Conservation (phyloP, 2,113 vertebrate genomes). For the Picathartes gymnocephalus region DNA sequence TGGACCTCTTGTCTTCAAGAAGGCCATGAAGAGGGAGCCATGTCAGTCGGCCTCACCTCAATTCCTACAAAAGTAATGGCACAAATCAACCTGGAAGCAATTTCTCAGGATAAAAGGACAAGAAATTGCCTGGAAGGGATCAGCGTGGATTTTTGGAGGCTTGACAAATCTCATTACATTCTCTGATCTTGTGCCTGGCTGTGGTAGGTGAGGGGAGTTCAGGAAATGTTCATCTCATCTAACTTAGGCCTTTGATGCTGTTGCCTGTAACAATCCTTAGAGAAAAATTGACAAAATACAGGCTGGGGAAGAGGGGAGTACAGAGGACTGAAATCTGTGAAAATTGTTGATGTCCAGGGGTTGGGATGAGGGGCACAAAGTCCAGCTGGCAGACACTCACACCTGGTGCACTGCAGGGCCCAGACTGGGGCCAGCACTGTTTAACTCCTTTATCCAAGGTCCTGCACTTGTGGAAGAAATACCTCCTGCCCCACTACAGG, state of each 20-base stretch:
- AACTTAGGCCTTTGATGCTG: neutral
- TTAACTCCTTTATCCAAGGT: neutral
- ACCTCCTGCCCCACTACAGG: neutral
- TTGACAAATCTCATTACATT: neutral
- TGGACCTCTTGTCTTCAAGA: neutral
- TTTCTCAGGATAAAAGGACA: neutral
- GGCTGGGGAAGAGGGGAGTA: neutral
- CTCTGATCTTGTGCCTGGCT: neutral
- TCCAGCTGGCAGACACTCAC: neutral
- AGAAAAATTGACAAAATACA: neutral
- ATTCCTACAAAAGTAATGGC: neutral
- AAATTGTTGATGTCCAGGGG: neutral
- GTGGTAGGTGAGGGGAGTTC: neutral
- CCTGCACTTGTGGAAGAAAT: neutral
- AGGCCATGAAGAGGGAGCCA: neutral
- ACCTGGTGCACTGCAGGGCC: neutral
- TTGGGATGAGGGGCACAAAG: neutral
- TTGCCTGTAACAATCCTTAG: neutral
- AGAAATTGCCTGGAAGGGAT: too few relatives aligned
- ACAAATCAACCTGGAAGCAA: neutral
- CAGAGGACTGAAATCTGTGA: neutral
- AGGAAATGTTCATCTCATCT: neutral
- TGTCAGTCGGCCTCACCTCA: neutral
- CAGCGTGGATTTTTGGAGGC: neutral
- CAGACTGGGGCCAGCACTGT: neutral